Base-by-base conservation (phyloP, 1,140 invertebrate genomes). In the Heliconius eleuchia region DNA sequence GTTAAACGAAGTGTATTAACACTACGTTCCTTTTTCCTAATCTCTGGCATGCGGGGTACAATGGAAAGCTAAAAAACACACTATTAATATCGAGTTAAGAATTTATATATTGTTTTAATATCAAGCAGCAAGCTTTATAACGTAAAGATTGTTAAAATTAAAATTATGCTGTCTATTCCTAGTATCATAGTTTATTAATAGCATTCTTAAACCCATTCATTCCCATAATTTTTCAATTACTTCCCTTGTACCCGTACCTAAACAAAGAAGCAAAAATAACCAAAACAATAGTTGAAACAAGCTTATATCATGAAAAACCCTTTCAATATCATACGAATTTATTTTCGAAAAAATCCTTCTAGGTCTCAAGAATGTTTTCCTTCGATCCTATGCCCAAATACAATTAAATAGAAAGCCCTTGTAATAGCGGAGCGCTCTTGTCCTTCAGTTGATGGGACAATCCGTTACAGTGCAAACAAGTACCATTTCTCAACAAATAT, bases 351-450 rank as follows among this genome's bases (percentile, higher is more conserved):
- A 66, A 76, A 76, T 76, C 39, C 39, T 76, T 75, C 55, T 18
- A 75, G 74, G 1, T 60, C 60, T 39, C 74, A 39, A 66, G 74
- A 57, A 37, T 27, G 60, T 66, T 52, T 70, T 66, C 74, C 39
- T 76, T 76, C 74, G 60, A 76, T 71, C 57, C 74, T 57, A 30
- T 66, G 74, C 18, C 74, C 55, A 70, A 60, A 76, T 76, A 76
- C 74, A 76, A 76, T 76, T 76, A 76, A 70, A 76, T 70, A 76
- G 74, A 76, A 76, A 76, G 74, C 74, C 60, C 74, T 76, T 27
- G n/a, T 34, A 76, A 46, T 46, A 70, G 30, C 70, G 39, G 16
- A 76, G 74, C 42, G 60, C 27, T 46, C 74, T 66, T 70, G 74
- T 76, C 74, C 74, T 71, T 76, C 19, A 76, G 55, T 37, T 70